Evolutionary conservation across 2,888 invertebrate genomes (phyloP).

Genomic region (Phragmatobia fuliginosa): DNA sequence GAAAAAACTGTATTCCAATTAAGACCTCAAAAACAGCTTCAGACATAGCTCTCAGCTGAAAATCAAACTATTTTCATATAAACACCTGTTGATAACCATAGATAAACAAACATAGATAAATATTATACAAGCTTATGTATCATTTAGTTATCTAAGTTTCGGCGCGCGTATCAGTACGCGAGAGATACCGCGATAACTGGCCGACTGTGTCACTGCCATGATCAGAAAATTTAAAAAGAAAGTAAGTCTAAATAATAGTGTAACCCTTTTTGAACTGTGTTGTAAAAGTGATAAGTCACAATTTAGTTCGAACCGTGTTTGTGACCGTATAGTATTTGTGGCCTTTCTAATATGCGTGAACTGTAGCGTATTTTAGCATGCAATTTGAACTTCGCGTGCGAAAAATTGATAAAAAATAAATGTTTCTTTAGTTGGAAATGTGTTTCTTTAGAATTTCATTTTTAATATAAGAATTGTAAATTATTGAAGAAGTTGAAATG

Average conservation of each 20-base stretch:
- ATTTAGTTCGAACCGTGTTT: not conserved
- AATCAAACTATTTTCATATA: constrained; percentile 4
- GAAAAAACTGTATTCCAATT: too few species aligned
- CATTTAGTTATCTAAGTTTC: constrained; percentile 41
- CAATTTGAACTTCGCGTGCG: not conserved
- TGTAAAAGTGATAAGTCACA: not conserved
- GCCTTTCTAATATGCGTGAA: not conserved
- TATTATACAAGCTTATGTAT: constrained; percentile 27
- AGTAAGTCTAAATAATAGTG: constrained; percentile 41
- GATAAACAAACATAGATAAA: constrained; percentile 23
- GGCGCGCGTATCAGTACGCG: constrained; percentile 35
- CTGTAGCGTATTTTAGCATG: not conserved
- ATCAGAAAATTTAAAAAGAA: constrained; percentile 47
- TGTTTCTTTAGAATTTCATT: too few species aligned
- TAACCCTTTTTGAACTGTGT: not conserved
- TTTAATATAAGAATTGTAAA: not conserved
- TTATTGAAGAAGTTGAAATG: not conserved
- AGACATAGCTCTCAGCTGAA: constrained; percentile 1
- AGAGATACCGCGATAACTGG: constrained; percentile 34
- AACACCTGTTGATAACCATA: constrained; percentile 18
- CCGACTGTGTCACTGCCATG: constrained; percentile 22
- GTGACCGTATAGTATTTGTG: not conserved
- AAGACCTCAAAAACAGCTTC: not conserved
- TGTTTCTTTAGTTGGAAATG: too few species aligned
- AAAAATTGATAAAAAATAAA: too few species aligned